A percentile compares a stretch with the other conserved stretches of the same genome.
Conservation (phyloP, 2,888 invertebrate species). For the Apodemia duryi region DNA sequence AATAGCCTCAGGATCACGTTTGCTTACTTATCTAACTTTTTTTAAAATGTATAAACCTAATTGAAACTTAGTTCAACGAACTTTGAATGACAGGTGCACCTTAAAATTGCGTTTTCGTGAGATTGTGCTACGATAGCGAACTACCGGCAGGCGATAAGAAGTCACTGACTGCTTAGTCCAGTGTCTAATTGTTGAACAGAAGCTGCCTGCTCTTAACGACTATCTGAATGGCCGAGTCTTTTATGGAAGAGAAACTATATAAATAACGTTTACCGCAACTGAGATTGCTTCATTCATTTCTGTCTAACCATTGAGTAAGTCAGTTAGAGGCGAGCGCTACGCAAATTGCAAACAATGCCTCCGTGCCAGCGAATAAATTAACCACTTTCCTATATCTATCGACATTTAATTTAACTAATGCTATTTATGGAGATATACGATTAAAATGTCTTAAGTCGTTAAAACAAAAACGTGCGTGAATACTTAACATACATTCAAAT, state of each 20-base stretch:
- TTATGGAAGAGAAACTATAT: constrained; percentile 66
- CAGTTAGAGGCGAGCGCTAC: constrained; percentile 39
- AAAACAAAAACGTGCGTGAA: constrained; percentile 10
- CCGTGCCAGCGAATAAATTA: constrained; percentile 51
- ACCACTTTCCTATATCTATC: constrained; percentile 43
- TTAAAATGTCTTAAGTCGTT: constrained; percentile 12
- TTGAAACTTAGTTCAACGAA: constrained; percentile 61
- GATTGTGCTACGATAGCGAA: constrained; percentile 65
- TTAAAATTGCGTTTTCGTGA: constrained; percentile 72
- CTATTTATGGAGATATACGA: constrained; percentile 32
- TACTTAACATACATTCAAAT: constrained; percentile 20
- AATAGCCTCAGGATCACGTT: constrained; percentile 73
- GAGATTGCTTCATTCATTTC: constrained; percentile 74
- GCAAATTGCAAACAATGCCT: constrained; percentile 55
- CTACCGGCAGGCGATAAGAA: constrained; percentile 62
- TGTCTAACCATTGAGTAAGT: constrained; percentile 61
- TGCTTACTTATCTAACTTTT: constrained; percentile 68
- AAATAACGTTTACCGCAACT: constrained; percentile 60
- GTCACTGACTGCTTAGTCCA: constrained; percentile 36
- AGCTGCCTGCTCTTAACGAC: constrained; percentile 51
- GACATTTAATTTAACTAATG: constrained; percentile 50
- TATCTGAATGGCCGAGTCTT: constrained; percentile 48
- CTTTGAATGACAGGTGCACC: constrained; percentile 72
- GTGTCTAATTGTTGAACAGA: constrained; percentile 71
- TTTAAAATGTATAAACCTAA: constrained; percentile 60